phyloP scores from a whole-genome alignment of 2,797 vertebrate genomes.

The Silurus aristotelis region DNA sequence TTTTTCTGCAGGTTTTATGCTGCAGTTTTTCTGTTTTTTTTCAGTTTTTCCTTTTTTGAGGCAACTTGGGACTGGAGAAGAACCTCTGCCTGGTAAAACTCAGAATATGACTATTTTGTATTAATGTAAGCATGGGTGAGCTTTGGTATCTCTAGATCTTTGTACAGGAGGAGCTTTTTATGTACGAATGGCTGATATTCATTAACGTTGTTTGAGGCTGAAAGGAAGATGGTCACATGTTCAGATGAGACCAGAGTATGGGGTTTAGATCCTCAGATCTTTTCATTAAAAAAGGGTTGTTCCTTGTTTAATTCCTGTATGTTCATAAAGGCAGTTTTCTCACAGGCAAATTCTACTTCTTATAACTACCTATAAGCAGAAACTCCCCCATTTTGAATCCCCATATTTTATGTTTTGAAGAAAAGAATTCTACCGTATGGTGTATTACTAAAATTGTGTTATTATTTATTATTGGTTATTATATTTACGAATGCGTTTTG shows the following conservation, averaged over 20 bases:
- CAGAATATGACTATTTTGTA: no score
- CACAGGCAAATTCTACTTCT: neutral
- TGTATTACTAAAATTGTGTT: conserved; percentile 2
- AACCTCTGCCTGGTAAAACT: neutral
- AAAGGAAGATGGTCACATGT: neutral
- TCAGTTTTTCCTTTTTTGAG: no score
- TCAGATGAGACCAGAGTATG: no score
- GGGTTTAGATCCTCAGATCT: neutral
- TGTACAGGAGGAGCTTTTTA: neutral
- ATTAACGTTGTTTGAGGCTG: neutral
- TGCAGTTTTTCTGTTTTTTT: conserved; percentile 15
- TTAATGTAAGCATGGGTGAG: neutral
- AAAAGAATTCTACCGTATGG: neutral
- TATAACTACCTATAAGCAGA: neutral
- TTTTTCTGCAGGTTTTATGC: conserved; percentile 19
- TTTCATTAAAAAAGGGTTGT: neutral
- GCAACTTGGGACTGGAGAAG: neutral
- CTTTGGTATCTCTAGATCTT: neutral
- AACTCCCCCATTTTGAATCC: neutral
- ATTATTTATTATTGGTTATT: no score
- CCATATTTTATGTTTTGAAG: neutral
- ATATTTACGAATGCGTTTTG: neutral
- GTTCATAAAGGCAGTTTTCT: conserved; percentile 1
- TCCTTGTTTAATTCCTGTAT: neutral
- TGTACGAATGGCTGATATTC: neutral